A percentile compares a stretch with the other conserved stretches of the same genome.
Evolutionary conservation across 2,888 invertebrate genomes (phyloP).

Genomic region (Clistopyga incitator): DNA sequence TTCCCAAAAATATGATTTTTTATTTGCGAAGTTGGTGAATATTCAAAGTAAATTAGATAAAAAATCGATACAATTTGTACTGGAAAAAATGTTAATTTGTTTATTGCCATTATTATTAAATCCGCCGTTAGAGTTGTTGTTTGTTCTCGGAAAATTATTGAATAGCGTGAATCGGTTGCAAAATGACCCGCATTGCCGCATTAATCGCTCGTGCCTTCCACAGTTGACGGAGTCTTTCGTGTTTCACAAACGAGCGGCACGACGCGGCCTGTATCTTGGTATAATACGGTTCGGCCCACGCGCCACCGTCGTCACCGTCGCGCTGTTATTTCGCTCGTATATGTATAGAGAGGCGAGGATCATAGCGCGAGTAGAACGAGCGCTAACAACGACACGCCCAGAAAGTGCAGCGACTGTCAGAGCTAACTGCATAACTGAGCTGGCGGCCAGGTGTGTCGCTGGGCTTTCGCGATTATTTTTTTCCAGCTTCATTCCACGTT

Average conservation of each 20-base stretch:
- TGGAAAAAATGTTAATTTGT: too few species aligned
- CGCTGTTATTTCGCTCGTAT: conserved; percentile 61
- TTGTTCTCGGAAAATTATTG: neutral
- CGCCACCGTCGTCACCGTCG: conserved; percentile 62
- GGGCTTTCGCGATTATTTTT: conserved; percentile 69
- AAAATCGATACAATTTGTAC: too few species aligned
- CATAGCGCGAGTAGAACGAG: conserved; percentile 60
- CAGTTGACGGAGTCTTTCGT: conserved; percentile 49
- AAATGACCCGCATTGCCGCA: conserved; percentile 11
- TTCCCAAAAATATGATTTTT: neutral
- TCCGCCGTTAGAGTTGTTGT: neutral
- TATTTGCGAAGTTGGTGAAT: too few species aligned
- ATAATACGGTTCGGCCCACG: conserved; percentile 80
- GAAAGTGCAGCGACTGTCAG: conserved; percentile 55
- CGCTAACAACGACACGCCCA: conserved; percentile 66
- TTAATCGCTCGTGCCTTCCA: conserved; percentile 2
- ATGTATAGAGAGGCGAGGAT: conserved; percentile 51
- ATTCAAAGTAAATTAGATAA: too few species aligned
- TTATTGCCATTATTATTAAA: too few species aligned
- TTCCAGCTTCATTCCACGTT: conserved; percentile 32
- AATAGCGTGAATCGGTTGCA: neutral
- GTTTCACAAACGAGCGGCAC: conserved; percentile 62
- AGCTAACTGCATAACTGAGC: conserved; percentile 61
- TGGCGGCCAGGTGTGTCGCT: conserved; percentile 77
- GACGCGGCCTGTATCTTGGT: conserved; percentile 71